phyloP scores from a whole-genome alignment of 2,888 invertebrate genomes.

The Stratiomys singularior region DNA sequence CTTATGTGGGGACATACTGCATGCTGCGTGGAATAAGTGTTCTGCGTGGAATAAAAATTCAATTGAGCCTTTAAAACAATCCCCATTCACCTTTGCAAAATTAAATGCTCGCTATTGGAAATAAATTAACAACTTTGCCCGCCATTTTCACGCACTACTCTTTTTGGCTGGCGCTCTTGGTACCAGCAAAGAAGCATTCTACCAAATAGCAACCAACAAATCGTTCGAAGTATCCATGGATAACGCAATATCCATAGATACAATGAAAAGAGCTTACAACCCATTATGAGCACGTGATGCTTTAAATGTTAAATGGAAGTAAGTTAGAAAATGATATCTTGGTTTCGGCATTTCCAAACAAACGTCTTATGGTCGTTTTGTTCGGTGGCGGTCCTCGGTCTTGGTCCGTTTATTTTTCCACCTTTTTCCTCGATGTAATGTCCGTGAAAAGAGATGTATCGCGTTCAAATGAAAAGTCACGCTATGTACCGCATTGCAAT shows the following conservation, averaged over 20 bases:
- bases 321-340: conserved; percentile 53
- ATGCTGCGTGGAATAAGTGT: too few species aligned
- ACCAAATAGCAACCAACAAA: too few species aligned
- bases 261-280: conserved; percentile 1
- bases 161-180: too few species aligned
- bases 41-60: too few species aligned
- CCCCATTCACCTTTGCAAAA: too few species aligned
- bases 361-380: background rate
- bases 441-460: conserved; percentile 19
- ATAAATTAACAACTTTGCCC: too few species aligned
- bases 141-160: too few species aligned
- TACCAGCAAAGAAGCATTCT: too few species aligned
- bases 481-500: conserved; percentile 6
- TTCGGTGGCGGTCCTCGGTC: conserved; percentile 50
- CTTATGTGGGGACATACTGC: too few species aligned
- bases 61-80: too few species aligned
- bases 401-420: conserved; percentile 4
- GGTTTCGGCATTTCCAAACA: conserved; percentile 49
- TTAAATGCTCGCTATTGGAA: too few species aligned
- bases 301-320: conserved; percentile 47
- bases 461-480: conserved; percentile 24
- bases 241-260: background rate
- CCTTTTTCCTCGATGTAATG: background rate
- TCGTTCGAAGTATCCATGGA: background rate
- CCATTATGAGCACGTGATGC: conserved; percentile 22